These are phyloP conservation scores for Catalaphyllia jardinei DNA, from an alignment of 64 coral and sea anemone genomes.

Conservation along the genomic window DNA sequence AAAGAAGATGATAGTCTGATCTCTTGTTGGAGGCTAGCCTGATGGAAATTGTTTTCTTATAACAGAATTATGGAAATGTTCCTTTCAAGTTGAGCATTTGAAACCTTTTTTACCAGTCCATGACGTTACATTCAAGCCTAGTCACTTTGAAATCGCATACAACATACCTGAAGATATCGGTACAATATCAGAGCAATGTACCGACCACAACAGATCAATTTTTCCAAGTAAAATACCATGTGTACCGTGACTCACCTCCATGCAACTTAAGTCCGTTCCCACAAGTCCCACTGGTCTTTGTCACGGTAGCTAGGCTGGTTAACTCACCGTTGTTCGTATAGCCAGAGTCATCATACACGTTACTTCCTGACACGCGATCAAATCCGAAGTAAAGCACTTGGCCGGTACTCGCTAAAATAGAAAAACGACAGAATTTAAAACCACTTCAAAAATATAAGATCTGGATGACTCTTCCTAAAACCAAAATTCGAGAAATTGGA, in stretches of 20 bases:
- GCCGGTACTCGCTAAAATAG: conserved; percentile 46
- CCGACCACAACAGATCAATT: neutral
- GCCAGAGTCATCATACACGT: conserved; percentile 94
- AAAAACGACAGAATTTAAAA: neutral
- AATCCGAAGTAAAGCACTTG: conserved; percentile 90
- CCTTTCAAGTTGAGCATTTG: no score
- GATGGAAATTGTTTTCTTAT: no score
- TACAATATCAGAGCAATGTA: no score
- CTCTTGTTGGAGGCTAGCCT: neutral
- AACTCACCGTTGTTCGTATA: conserved; percentile 76
- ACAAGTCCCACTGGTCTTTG: conserved; percentile 86
- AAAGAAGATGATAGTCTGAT: no score
- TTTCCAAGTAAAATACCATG: neutral
- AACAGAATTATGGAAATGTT: no score
- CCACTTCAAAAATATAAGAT: no score
- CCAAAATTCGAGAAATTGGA: no score
- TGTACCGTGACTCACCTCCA: conserved; percentile 52
- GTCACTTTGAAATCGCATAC: no score
- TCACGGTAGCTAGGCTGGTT: conserved; percentile 73
- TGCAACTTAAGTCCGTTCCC: conserved; percentile 76
- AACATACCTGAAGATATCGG: no score
- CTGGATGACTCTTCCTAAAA: no score
- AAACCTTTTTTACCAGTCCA: no score
- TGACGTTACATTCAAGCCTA: no score
- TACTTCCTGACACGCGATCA: conserved; percentile 92